phyloP scores from a whole-genome alignment of 2,113 vertebrate genomes.

The Galbula dea region DNA sequence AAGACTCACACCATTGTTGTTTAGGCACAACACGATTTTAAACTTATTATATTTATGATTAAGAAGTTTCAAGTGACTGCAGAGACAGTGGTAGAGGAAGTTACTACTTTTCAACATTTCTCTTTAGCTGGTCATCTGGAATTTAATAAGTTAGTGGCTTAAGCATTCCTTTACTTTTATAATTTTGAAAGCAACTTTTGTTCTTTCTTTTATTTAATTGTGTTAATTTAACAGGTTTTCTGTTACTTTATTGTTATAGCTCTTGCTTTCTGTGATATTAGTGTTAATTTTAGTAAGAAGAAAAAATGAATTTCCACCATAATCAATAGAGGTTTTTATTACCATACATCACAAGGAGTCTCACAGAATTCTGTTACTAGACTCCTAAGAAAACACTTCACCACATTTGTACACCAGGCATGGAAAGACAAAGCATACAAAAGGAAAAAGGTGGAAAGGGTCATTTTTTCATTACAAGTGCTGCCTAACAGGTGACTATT shows the following conservation, averaged over 20 bases:
- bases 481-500: not conserved
- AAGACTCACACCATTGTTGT: too few species aligned
- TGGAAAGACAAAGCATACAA: slow-evolving; percentile 22
- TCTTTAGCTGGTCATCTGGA: not conserved
- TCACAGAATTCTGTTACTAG: not conserved
- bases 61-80: not conserved
- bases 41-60: not conserved
- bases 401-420: not conserved
- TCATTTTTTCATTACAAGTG: slow-evolving; percentile 22
- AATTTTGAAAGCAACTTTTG: not conserved
- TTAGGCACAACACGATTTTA: not conserved
- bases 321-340: slow-evolving; percentile 37
- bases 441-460: slow-evolving; percentile 36
- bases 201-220: not conserved
- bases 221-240: not conserved
- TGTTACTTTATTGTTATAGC: not conserved
- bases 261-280: not conserved
- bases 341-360: not conserved
- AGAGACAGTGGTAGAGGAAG: not conserved
- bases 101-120: not conserved
- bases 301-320: slow-evolving; percentile 65
- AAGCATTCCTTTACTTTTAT: not conserved
- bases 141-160: not conserved
- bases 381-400: not conserved
- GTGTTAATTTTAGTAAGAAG: not conserved